Percentiles rank a stretch among this genome's conserved stretches.
These are phyloP conservation scores for Antechinus stuartii DNA, from an alignment of 2,113 vertebrate species.

Conservation along the genomic window DNA sequence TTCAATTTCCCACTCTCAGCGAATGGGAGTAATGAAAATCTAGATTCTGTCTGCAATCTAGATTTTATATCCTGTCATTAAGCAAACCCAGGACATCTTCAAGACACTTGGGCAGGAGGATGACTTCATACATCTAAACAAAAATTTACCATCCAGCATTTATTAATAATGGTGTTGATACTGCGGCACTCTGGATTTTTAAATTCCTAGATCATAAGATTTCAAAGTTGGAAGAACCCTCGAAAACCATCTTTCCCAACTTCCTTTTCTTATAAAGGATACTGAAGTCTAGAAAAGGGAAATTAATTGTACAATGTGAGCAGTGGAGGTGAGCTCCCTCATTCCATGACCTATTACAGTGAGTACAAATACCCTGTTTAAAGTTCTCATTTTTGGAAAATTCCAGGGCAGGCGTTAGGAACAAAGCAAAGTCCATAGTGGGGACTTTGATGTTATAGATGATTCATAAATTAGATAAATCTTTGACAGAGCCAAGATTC, in stretches of 20 bases:
- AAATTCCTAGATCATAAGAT: not conserved
- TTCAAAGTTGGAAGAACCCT: not conserved
- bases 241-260: not conserved
- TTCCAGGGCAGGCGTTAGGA: not conserved
- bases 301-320: not conserved
- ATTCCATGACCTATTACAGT: not conserved
- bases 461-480: not conserved
- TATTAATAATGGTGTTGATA: not conserved
- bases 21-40: constrained; percentile 60
- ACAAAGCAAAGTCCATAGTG: not conserved
- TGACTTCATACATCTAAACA: not conserved
- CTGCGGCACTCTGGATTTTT: not conserved
- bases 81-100: constrained; percentile 35
- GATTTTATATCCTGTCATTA: constrained; percentile 52
- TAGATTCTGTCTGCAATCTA: constrained; percentile 47
- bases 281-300: not conserved
- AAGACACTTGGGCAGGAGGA: not conserved
- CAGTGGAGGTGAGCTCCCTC: not conserved
- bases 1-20: constrained; percentile 51
- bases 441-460: not conserved
- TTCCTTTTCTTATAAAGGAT: not conserved
- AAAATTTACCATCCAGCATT: not conserved
- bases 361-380: not conserved
- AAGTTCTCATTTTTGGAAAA: not conserved
- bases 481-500: not conserved